Conservation (phyloP, 2,113 vertebrate species). For the Erpornis zantholeuca region DNA sequence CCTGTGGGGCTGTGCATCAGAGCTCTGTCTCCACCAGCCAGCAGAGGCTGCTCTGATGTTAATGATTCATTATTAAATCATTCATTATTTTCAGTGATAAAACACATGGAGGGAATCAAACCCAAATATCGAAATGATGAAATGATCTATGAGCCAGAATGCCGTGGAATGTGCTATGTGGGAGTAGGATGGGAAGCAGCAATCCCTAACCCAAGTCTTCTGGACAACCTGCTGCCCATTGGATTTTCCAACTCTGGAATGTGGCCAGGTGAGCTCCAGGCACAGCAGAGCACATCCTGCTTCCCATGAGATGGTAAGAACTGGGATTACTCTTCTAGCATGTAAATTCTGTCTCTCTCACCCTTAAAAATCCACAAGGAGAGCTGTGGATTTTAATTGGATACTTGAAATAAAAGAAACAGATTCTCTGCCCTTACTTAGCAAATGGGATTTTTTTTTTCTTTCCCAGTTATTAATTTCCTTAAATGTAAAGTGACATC, state of each 20-base stretch:
- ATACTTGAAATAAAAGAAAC: neutral
- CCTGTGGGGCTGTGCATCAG: neutral
- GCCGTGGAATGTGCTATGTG: neutral
- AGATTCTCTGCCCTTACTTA: neutral
- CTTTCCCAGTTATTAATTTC: constrained; percentile 45
- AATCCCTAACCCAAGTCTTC: neutral
- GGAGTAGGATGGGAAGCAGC: neutral
- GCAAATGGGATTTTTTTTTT: neutral
- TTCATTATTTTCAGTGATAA: neutral
- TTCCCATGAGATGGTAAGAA: neutral
- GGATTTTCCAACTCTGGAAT: rapidly evolving
- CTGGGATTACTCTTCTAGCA: neutral
- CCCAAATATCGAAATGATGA: neutral
- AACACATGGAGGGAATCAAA: neutral
- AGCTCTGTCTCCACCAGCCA: neutral
- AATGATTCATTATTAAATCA: neutral
- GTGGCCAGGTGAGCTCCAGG: neutral
- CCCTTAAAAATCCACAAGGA: neutral
- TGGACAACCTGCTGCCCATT: neutral
- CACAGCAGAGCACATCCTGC: neutral
- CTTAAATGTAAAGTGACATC: constrained; percentile 56
- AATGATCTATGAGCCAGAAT: neutral
- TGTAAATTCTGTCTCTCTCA: neutral
- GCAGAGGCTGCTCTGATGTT: constrained; percentile 47
- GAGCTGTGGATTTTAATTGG: neutral